Conservation (phyloP, 2,113 vertebrate genomes). For the Cynopterus brachyotis region DNA sequence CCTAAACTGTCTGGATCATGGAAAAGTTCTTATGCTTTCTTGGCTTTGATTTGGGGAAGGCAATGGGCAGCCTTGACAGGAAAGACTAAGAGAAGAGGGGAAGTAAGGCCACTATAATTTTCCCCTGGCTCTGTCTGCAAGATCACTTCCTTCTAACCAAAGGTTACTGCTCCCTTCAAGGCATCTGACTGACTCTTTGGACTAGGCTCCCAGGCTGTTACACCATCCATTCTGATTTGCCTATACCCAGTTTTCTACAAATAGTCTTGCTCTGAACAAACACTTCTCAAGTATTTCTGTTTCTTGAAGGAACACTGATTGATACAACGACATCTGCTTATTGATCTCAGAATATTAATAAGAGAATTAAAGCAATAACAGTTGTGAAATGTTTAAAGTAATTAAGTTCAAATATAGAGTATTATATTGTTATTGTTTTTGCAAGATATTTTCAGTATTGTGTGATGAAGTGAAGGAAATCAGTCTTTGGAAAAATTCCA, state of each 20-base stretch:
- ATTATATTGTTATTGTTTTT: not conserved
- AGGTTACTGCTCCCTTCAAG: not conserved
- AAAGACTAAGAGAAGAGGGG: not conserved
- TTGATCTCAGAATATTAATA: not conserved
- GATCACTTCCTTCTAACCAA: not conserved
- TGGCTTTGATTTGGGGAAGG: not conserved
- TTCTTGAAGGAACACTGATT: not conserved
- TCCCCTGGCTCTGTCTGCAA: not conserved
- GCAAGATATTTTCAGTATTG: not conserved
- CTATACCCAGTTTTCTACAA: not conserved
- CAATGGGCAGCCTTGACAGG: not conserved
- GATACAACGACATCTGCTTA: not conserved
- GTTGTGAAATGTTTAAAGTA: not conserved
- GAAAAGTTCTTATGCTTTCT: not conserved
- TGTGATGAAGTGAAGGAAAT: not conserved
- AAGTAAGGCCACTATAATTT: not conserved
- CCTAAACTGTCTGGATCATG: not conserved
- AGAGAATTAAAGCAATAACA: not conserved
- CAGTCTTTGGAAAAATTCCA: not conserved
- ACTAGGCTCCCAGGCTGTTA: not conserved
- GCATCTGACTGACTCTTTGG: not conserved
- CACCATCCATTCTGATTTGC: rapidly evolving
- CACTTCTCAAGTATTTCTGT: not conserved
- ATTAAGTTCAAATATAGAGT: not conserved
- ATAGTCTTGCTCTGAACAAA: not conserved